Base-by-base conservation (phyloP, 2,888 invertebrate species). In the Pterostichus niger region DNA sequence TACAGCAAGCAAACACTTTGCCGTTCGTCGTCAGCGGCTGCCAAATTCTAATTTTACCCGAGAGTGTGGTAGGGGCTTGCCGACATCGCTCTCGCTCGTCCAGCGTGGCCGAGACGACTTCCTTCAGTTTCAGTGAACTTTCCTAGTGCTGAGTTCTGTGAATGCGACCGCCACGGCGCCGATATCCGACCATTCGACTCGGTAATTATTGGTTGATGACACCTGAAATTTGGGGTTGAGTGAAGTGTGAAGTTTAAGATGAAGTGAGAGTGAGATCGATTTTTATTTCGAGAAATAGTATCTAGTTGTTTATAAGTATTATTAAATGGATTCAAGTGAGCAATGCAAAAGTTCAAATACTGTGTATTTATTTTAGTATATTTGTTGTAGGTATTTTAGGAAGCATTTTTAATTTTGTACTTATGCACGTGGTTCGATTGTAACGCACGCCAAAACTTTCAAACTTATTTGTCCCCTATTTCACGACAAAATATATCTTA, bases 41-140 rank as follows among this genome's bases (percentile, higher is more conserved):
- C 82, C 82, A 82, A 82, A 82, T 33, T 73, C 82, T 82, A 82
- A 82, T 59, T 82, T 52, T 82, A 82, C 24, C 33, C 33, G 0
- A 31, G 13, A 61, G n/a, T n/a, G 24, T 73, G 82, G 82, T 46
- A 75, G 82, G 82, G 82, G 75, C 73, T 15, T 11, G 15, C 11
- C 35, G 61, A 44, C 59, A 44, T 40, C 33, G 24, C 17, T 44
- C 71, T 40, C 33, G 24, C 17, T 44, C 71, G 40, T 44, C 17
- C 13, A 13, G 40, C 56, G 15, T 56, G 13, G 11, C 40, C 64
- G n/a, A 13, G 9, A 10, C 6, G n/a, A 40, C 52, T 80, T 80
- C 80, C 59, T 61, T 80, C 64, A 80, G 80, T 80, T 80, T 64
- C 80, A 64, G 80, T 80, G 80, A 80, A 68, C 68, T 64, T 80